These are phyloP conservation scores for Ceratitis capitata DNA, from an alignment of 1,140 invertebrate species.

Conservation along the genomic window DNA sequence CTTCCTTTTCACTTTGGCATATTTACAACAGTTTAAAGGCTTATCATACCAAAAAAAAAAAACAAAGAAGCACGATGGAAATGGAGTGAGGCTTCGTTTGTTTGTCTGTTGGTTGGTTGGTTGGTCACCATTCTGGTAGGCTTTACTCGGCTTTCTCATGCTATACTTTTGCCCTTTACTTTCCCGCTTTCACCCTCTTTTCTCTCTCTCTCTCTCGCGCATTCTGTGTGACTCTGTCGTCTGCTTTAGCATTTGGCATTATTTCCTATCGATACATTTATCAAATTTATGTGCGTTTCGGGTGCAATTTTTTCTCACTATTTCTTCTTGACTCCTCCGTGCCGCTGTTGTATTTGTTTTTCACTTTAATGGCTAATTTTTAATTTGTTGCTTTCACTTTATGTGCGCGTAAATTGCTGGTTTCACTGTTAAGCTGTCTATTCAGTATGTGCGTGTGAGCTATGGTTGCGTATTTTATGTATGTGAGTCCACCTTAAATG, in stretches of 20 bases:
- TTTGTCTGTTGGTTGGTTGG: neutral
- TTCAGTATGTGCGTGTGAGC: neutral
- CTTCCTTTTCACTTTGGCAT: constrained; percentile 33
- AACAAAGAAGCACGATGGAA: too few relatives aligned
- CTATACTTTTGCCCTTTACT: neutral
- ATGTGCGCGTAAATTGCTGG: neutral
- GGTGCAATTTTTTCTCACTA: neutral
- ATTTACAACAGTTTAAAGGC: constrained; percentile 22
- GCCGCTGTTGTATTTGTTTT: neutral
- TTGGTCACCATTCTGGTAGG: too few relatives aligned
- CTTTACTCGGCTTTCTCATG: neutral
- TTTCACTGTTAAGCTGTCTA: neutral
- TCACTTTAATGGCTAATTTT: constrained; percentile 18
- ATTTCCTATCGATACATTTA: constrained; percentile 28
- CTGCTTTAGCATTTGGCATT: constrained; percentile 6
- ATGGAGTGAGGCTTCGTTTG: too few relatives aligned
- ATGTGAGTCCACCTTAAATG: neutral
- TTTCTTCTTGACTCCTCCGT: neutral
- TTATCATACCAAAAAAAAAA: neutral
- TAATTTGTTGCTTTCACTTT: constrained; percentile 15
- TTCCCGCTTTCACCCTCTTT: neutral
- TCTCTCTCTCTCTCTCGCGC: neutral
- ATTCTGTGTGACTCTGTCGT: too few relatives aligned
- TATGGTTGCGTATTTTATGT: too few relatives aligned
- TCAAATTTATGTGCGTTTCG: constrained; percentile 25